Conservation (phyloP, 2,888 invertebrate genomes). For the Tuta absoluta region DNA sequence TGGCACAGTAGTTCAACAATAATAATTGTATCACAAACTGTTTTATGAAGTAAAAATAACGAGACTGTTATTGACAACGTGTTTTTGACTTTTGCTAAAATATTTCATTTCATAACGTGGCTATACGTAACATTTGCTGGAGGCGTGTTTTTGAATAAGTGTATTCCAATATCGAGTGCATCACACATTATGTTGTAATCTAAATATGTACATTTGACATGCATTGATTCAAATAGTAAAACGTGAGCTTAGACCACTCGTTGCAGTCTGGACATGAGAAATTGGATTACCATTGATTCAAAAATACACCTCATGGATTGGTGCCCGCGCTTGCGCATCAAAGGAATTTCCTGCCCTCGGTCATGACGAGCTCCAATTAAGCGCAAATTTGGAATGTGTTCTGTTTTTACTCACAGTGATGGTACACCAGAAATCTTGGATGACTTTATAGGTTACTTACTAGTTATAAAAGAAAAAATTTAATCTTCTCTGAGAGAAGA, state of each 20-base stretch:
- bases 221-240: too few relatives aligned
- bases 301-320: too few relatives aligned
- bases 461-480: background rate
- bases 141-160: conserved; percentile 25
- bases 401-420: conserved; percentile 39
- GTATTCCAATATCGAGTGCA: too few relatives aligned
- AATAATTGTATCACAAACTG: background rate
- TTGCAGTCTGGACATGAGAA: too few relatives aligned
- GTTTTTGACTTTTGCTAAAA: conserved; percentile 17
- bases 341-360: conserved; percentile 75
- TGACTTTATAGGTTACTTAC: background rate
- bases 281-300: too few relatives aligned
- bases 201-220: too few relatives aligned
- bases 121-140: conserved; percentile 61
- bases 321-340: conserved; percentile 61
- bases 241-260: too few relatives aligned
- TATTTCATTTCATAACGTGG: conserved; percentile 52
- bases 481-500: background rate
- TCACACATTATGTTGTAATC: too few relatives aligned
- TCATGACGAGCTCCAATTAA: conserved; percentile 60
- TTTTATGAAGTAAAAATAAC: background rate
- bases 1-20: background rate
- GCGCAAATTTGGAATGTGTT: conserved; percentile 48
- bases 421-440: conserved; percentile 8
- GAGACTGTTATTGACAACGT: background rate